phyloP scores from a whole-genome alignment of 1,140 invertebrate genomes.

The Drosophila prosaltans region DNA sequence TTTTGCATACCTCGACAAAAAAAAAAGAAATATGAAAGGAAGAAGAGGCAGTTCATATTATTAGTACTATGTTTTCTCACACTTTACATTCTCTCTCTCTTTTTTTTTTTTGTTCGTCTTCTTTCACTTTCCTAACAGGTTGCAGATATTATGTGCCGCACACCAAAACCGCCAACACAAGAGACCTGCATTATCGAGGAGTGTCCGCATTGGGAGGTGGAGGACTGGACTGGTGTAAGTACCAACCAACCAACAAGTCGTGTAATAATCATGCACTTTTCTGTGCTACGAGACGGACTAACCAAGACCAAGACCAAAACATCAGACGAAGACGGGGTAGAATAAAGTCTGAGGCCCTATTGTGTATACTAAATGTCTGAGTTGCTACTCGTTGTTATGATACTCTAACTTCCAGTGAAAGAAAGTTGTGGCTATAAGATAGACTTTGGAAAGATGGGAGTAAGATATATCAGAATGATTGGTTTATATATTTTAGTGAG shows the following conservation, averaged over 20 bases:
- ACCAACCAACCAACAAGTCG: constrained; percentile 46
- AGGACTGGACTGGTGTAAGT: constrained; percentile 94
- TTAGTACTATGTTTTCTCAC: constrained; percentile 69
- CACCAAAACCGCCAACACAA: constrained; percentile 89
- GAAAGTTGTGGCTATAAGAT: background rate
- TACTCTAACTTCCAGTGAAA: constrained; percentile 3
- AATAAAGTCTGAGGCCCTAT: constrained; percentile 44
- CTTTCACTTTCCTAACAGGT: constrained; percentile 83
- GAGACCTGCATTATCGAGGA: constrained; percentile 92
- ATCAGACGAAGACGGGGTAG: constrained; percentile 37
- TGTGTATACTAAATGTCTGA: constrained; percentile 68
- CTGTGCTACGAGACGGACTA: constrained; percentile 34
- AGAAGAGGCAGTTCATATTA: constrained; percentile 20
- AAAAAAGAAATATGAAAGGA: background rate
- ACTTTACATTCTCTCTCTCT: constrained; percentile 21
- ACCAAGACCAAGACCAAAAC: constrained; percentile 14
- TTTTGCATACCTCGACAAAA: constrained; percentile 45
- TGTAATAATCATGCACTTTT: constrained; percentile 72
- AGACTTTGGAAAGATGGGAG: background rate
- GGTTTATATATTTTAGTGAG: background rate
- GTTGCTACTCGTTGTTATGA: constrained; percentile 41
- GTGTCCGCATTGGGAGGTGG: constrained; percentile 93
- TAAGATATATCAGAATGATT: background rate
- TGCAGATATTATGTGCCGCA: constrained; percentile 89
- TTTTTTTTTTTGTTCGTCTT: constrained; percentile 28